These are phyloP conservation scores for Elgaria multicarinata DNA, from an alignment of 2,113 vertebrate species.

Conservation along the genomic window DNA sequence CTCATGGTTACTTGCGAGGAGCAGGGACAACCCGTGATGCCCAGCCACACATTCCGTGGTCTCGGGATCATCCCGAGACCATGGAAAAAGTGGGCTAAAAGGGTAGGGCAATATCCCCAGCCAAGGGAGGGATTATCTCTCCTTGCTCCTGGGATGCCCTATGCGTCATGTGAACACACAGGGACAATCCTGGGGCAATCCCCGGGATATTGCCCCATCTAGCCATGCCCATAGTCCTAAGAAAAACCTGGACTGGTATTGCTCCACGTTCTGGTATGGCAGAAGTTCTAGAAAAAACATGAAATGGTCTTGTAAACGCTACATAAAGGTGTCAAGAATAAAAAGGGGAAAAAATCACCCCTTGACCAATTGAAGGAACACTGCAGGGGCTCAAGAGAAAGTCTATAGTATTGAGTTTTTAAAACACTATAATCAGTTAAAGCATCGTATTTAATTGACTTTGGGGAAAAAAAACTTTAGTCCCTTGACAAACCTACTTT, in stretches of 20 bases:
- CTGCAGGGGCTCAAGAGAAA: not conserved
- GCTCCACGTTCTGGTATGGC: not conserved
- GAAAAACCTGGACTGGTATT: not conserved
- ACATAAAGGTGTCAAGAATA: not conserved
- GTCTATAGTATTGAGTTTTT: conserved; percentile 11
- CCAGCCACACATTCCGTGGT: too few relatives aligned
- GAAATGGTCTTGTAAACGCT: not conserved
- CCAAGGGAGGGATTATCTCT: too few relatives aligned
- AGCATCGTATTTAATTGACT: conserved; percentile 12
- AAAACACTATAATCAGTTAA: conserved; percentile 26
- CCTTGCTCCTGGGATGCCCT: too few relatives aligned
- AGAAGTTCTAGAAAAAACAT: not conserved
- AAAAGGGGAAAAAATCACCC: not conserved
- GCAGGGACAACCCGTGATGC: too few relatives aligned
- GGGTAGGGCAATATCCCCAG: too few relatives aligned
- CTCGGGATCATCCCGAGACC: too few relatives aligned
- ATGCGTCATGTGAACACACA: too few relatives aligned
- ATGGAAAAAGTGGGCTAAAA: too few relatives aligned
- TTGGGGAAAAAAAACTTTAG: not conserved
- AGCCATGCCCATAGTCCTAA: too few relatives aligned
- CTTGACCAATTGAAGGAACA: conserved; percentile 8
- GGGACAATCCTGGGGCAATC: too few relatives aligned
- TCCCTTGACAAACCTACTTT: conserved; percentile 1
- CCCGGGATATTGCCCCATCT: too few relatives aligned
- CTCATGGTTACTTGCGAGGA: too few relatives aligned